Base-by-base conservation (phyloP, 1,140 invertebrate genomes). In the Drosophila kanapiae region DNA sequence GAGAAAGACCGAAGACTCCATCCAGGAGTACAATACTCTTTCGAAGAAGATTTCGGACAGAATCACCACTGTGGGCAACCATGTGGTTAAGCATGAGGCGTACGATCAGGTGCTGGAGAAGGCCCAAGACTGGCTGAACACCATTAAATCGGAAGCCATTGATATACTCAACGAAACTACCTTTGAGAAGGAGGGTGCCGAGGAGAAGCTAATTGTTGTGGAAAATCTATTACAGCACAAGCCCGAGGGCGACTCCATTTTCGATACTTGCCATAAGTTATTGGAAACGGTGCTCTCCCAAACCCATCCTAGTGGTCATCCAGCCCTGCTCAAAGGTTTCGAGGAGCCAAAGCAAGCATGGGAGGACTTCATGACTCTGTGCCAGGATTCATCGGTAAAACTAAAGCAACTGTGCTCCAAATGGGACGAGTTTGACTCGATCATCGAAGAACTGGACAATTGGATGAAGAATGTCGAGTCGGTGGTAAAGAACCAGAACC, bases 381-480 rank as follows among this genome's bases (percentile, higher is more conserved):
- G 97, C 82, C 93, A 93, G 75, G 93, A 95, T 33, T 95, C 95
- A 49, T 94, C 96, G 83, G 94, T 94, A 10, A 96, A 96, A 93
- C 93, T 97, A 6, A 95, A 95, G 87, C 95, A 95, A 70, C 94
- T 96, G 38, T 96, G 95, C 80, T 95, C 95, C 64, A 95, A 96
- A 85, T 96, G 96, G 95, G 95, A 96, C 43, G 95, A 97, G 88
- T 97, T 97, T 70, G 96, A 97, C 87, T 95, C 95, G 27, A 94
- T 96, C 5, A 94, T 98, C 40, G 96, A 98, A 62, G 94, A 94
- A 70, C 93, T 99, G 2, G 96, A 96, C 79, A 94, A 94, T 48
- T 99, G 98, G 98, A 94, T 98, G 14, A 97, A 97, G 85, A 94
- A 96, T 43, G 96, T 96, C 86, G 98, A 99, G 94, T 94, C 94